Evolutionary conservation across 37 sponge, comb jelly and placozoan species (phyloP).

Genomic region (Chondrilla cf. caribensis): DNA sequence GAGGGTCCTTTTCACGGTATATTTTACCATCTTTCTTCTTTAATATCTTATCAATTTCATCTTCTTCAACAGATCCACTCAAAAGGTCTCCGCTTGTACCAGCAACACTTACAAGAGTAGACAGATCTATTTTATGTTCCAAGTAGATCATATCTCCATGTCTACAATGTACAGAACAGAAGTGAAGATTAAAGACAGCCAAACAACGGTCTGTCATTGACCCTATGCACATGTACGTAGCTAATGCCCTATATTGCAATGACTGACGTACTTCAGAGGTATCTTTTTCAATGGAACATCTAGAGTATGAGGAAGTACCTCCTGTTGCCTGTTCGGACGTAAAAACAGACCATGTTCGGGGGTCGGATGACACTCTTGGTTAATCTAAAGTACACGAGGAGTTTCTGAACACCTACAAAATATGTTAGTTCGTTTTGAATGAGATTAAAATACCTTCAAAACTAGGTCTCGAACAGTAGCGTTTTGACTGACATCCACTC

Average conservation of each 20-base stretch:
- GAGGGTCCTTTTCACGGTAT: conserved; percentile 66
- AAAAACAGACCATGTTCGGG: conserved; percentile 35
- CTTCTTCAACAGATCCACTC: conserved; percentile 45
- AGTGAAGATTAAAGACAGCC: too few species aligned
- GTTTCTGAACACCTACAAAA: not conserved
- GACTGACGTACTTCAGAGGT: conserved; percentile 40
- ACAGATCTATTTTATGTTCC: conserved; percentile 3
- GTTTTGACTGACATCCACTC: conserved; percentile 41
- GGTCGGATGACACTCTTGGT: not conserved
- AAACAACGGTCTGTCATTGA: too few species aligned
- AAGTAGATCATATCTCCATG: conserved; percentile 78
- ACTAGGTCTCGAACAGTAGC: conserved; percentile 48
- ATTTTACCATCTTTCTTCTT: conserved; percentile 68
- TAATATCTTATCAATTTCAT: conserved; percentile 82
- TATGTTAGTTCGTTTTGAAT: not conserved
- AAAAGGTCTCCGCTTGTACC: not conserved
- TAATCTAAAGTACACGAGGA: not conserved
- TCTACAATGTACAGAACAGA: not conserved
- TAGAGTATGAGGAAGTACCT: conserved; percentile 25
- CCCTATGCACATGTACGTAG: not conserved
- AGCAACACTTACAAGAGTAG: not conserved
- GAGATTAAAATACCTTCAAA: conserved; percentile 56
- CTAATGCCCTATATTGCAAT: not conserved
- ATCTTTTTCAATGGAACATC: conserved; percentile 22
- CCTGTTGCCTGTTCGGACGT: conserved; percentile 17